A percentile compares a stretch with the other conserved stretches of the same genome.
Evolutionary conservation across 1,140 invertebrate species (phyloP).

Genomic region (Bombus picipes): DNA sequence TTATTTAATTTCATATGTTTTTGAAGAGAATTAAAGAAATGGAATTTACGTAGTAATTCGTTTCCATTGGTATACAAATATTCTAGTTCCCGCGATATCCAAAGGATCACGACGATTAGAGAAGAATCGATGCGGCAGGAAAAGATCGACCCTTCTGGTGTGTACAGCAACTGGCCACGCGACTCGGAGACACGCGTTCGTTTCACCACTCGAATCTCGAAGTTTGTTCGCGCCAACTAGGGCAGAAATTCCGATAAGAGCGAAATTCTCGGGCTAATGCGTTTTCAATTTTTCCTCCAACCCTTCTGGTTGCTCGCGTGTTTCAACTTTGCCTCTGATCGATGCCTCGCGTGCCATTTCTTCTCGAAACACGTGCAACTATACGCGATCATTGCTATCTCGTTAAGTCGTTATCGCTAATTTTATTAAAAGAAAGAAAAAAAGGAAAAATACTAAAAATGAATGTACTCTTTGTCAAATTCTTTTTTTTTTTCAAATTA

Average conservation of each 20-base stretch:
- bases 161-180: conserved; percentile 2
- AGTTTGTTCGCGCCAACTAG: conserved; percentile 28
- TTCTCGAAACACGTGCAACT: neutral
- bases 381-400: no score
- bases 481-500: no score
- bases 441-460: no score
- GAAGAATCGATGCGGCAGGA: neutral
- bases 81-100: no score
- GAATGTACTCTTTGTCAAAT: no score
- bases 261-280: conserved; percentile 22
- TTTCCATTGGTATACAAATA: no score
- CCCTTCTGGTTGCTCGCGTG: neutral
- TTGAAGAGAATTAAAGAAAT: no score
- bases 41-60: no score
- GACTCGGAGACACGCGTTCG: neutral
- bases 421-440: neutral
- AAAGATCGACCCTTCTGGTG: neutral
- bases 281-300: conserved; percentile 1
- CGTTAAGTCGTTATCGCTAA: neutral
- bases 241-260: conserved; percentile 32
- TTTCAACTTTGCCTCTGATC: neutral
- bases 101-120: no score
- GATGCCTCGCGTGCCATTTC: neutral
- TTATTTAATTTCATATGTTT: no score
- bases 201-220: conserved; percentile 6